Percentiles rank a stretch among this genome's conserved stretches.
Evolutionary conservation across 2,797 vertebrate genomes (phyloP).

Genomic region (Philypnodon macrostomus): DNA sequence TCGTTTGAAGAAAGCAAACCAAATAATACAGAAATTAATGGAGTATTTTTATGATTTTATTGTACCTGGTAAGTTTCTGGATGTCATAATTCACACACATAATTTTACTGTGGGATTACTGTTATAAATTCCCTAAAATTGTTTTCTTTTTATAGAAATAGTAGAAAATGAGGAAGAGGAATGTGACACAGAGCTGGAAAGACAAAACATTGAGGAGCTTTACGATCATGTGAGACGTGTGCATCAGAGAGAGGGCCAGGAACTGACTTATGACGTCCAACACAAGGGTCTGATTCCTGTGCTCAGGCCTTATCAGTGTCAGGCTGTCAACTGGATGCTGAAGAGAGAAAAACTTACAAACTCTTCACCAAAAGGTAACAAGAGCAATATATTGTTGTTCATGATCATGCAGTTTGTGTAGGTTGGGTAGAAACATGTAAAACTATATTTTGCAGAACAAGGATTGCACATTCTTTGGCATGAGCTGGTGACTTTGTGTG

Average conservation of each 20-base stretch:
- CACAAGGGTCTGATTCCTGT: constrained; percentile 89
- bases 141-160: constrained; percentile 73
- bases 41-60: constrained; percentile 88
- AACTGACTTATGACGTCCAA: constrained; percentile 81
- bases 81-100: no score
- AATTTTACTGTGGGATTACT: no score
- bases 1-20: constrained; percentile 90
- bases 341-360: constrained; percentile 79
- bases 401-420: no score
- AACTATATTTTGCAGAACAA: constrained; percentile 75
- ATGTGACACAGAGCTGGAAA: constrained; percentile 88
- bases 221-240: constrained; percentile 88
- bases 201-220: constrained; percentile 94
- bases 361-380: constrained; percentile 59
- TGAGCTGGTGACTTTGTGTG: constrained; percentile 86
- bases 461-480: constrained; percentile 90
- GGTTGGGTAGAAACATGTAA: no score
- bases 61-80: constrained; percentile 82
- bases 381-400: not conserved
- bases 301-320: constrained; percentile 89
- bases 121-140: not conserved
- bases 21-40: constrained; percentile 92
- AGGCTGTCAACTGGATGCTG: constrained; percentile 98
- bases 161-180: constrained; percentile 89
- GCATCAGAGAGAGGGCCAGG: constrained; percentile 64